Conservation (phyloP, 2,113 vertebrate species). For the Pholis gunnellus region DNA sequence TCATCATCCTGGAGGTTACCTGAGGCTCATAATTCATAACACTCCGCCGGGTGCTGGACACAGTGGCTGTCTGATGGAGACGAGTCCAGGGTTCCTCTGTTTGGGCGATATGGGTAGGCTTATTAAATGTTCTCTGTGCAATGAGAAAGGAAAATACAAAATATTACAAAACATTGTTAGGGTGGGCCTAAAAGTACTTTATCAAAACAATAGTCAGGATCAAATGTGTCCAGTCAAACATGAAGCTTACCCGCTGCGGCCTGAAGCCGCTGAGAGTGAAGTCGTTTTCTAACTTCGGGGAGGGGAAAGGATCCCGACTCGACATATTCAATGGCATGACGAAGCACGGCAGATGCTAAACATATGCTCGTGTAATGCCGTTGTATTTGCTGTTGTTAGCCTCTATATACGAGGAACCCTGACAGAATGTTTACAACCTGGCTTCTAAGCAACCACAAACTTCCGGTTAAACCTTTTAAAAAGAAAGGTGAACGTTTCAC, state of each 20-base stretch:
- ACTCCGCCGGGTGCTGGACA: slow-evolving; percentile 75
- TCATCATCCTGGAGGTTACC: slow-evolving; percentile 65
- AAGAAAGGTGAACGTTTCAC: slow-evolving; percentile 12
- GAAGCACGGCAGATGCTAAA: background rate
- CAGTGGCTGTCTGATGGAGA: slow-evolving; percentile 77
- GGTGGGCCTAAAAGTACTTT: background rate
- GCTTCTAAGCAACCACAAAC: slow-evolving; percentile 79
- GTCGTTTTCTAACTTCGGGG: slow-evolving; percentile 75
- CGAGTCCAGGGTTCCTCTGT: slow-evolving; percentile 87
- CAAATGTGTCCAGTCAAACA: background rate
- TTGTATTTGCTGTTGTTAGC: background rate
- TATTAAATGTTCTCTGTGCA: slow-evolving; percentile 75
- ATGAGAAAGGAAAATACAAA: background rate
- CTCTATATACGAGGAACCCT: background rate
- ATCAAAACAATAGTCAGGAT: background rate
- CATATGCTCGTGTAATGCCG: too few species aligned
- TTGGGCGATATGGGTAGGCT: slow-evolving; percentile 82
- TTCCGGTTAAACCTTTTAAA: slow-evolving; percentile 34
- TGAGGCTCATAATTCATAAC: slow-evolving; percentile 63
- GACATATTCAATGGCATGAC: slow-evolving; percentile 73
- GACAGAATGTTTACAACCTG: background rate
- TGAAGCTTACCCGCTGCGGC: slow-evolving; percentile 74
- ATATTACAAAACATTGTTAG: background rate
- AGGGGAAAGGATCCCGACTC: slow-evolving; percentile 78
- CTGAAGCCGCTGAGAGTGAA: slow-evolving; percentile 67